Conservation (phyloP, 2,113 vertebrate species). For the Guaruba guarouba region DNA sequence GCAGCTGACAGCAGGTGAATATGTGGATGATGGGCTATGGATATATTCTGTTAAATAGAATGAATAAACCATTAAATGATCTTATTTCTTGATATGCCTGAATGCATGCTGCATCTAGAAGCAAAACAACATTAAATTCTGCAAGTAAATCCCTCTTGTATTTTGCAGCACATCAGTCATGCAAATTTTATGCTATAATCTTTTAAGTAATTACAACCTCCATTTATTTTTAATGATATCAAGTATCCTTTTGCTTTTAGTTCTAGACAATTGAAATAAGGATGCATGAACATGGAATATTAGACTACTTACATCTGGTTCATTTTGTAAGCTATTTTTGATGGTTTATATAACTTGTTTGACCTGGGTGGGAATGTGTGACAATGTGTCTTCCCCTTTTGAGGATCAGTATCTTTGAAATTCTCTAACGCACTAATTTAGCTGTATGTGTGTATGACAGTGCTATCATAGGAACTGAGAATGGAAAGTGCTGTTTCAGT, state of each 20-base stretch:
- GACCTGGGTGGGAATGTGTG: not conserved
- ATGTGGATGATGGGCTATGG: constrained; percentile 63
- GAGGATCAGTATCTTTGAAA: not conserved
- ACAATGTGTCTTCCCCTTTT: not conserved
- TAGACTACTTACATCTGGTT: not conserved
- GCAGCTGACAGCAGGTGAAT: constrained; percentile 70
- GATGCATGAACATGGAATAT: not conserved
- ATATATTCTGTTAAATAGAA: constrained; percentile 71
- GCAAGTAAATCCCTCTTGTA: constrained; percentile 24
- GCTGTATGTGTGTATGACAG: not conserved
- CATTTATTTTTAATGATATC: constrained; percentile 35
- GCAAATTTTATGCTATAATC: constrained; percentile 60
- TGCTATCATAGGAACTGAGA: not conserved
- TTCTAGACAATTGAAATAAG: constrained; percentile 29
- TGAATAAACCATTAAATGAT: constrained; percentile 76
- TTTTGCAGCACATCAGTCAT: constrained; percentile 40
- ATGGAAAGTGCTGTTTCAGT: not conserved
- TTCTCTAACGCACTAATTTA: not conserved
- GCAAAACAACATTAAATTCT: constrained; percentile 44
- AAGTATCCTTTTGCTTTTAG: constrained; percentile 24
- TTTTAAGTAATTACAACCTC: constrained; percentile 40
- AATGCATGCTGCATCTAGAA: constrained; percentile 43
- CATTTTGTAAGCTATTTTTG: not conserved
- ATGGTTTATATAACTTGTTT: not conserved
- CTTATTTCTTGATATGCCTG: constrained; percentile 51